Evolutionary conservation across 2,888 invertebrate genomes (phyloP).

Genomic region (Opisthograptis luteolata): DNA sequence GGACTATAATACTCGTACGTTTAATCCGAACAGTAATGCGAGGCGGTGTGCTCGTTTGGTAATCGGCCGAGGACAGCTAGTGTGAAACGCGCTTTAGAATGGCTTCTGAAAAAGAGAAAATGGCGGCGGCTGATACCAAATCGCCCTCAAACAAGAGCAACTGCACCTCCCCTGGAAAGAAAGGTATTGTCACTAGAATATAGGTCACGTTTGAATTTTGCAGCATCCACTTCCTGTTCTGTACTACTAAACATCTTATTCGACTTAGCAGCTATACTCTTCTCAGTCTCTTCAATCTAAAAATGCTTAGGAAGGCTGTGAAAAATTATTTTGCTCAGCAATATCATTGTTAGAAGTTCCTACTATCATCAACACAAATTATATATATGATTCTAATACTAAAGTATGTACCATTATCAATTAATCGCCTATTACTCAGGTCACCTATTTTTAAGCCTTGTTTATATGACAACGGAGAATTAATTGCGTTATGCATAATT

Average conservation of each 20-base stretch:
- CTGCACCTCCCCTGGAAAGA: conserved; percentile 79
- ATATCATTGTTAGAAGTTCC: too few relatives aligned
- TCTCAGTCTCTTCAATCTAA: too few relatives aligned
- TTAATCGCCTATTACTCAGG: not conserved
- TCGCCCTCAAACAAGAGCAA: conserved; percentile 78
- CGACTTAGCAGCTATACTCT: not conserved
- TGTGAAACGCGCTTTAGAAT: conserved; percentile 60
- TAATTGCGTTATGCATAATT: not conserved
- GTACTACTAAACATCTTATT: not conserved
- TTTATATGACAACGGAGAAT: not conserved
- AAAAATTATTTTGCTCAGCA: too few relatives aligned
- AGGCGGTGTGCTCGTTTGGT: conserved; percentile 60
- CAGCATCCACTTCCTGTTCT: not conserved
- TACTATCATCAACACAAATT: too few relatives aligned
- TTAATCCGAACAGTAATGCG: conserved; percentile 64
- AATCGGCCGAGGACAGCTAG: conserved; percentile 53
- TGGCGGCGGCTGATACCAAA: conserved; percentile 76
- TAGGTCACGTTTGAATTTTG: conserved; percentile 3
- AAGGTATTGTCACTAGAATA: conserved; percentile 62
- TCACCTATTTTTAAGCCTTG: not conserved
- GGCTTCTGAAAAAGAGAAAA: conserved; percentile 80
- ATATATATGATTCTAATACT: too few relatives aligned
- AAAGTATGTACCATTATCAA: too few relatives aligned
- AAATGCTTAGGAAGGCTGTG: too few relatives aligned
- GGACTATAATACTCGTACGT: conserved; percentile 22